Evolutionary conservation across 2,888 invertebrate species (phyloP).

Genomic region (Ornithoptera alexandrae): DNA sequence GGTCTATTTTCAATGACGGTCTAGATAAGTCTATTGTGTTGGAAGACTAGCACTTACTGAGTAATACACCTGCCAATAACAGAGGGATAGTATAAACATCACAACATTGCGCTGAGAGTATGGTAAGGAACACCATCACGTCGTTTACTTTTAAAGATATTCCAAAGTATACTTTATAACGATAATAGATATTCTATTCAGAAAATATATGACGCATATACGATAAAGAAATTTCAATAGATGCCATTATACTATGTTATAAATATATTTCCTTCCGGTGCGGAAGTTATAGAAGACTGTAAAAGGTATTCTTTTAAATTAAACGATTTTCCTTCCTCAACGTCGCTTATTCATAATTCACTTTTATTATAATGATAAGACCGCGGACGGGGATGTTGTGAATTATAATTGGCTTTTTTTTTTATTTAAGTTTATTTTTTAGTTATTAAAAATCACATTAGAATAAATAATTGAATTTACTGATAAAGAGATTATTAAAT

Average conservation of each 20-base stretch:
- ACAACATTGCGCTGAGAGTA: too few relatives aligned
- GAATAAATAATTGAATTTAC: not conserved
- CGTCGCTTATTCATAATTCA: slow-evolving; percentile 6
- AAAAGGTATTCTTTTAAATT: slow-evolving; percentile 7
- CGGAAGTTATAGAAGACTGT: not conserved
- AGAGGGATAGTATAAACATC: too few relatives aligned
- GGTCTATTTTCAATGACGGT: too few relatives aligned
- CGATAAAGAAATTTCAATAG: not conserved
- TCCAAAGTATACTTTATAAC: not conserved
- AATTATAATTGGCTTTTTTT: slow-evolving; percentile 1
- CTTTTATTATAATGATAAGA: slow-evolving; percentile 8
- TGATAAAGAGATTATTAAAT: too few relatives aligned
- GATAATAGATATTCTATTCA: not conserved
- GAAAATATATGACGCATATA: not conserved
- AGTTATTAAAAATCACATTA: not conserved
- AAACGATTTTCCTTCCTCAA: slow-evolving; percentile 1
- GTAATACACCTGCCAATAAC: too few relatives aligned
- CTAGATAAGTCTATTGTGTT: too few relatives aligned
- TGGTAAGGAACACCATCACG: too few relatives aligned
- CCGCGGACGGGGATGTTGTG: not conserved
- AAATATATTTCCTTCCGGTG: slow-evolving; percentile 5
- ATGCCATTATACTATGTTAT: not conserved
- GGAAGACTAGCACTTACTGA: too few relatives aligned
- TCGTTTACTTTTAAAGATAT: too few relatives aligned
- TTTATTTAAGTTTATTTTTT: not conserved